These are phyloP conservation scores for Anaspis maculata DNA, from an alignment of 2,888 invertebrate species.

Conservation along the genomic window DNA sequence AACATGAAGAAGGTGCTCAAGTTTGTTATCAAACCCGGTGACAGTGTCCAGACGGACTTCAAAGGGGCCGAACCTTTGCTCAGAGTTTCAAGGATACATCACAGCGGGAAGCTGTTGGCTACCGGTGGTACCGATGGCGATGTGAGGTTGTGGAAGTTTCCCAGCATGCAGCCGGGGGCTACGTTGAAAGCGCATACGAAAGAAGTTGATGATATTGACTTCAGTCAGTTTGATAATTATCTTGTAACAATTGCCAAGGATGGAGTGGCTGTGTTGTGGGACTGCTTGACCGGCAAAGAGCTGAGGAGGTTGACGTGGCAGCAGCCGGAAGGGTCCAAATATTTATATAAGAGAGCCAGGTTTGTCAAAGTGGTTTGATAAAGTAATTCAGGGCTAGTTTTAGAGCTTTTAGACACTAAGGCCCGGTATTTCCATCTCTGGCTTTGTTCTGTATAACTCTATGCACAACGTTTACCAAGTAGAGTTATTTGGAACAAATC, in stretches of 20 bases:
- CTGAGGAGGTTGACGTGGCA: conserved; percentile 65
- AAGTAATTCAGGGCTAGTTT: too few species aligned
- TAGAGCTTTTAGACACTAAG: too few species aligned
- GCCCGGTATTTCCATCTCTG: too few species aligned
- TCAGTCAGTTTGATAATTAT: conserved; percentile 63
- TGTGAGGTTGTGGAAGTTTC: conserved; percentile 83
- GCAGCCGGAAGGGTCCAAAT: conserved; percentile 68
- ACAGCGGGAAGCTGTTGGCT: conserved; percentile 70
- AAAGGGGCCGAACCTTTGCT: conserved; percentile 71
- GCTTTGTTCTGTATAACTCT: conserved; percentile 35
- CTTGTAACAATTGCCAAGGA: conserved; percentile 84
- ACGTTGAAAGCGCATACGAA: conserved; percentile 74
- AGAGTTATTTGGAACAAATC: too few species aligned
- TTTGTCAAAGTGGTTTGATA: too few species aligned
- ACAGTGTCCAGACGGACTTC: conserved; percentile 82
- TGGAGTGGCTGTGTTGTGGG: conserved; percentile 76
- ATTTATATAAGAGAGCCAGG: conserved; percentile 76
- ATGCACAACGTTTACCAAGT: not conserved
- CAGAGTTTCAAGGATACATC: conserved; percentile 65
- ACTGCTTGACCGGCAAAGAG: conserved; percentile 56
- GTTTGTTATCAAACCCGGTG: conserved; percentile 67
- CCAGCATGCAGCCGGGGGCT: conserved; percentile 61
- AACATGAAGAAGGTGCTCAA: conserved; percentile 52
- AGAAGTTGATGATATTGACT: conserved; percentile 92
- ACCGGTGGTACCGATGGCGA: conserved; percentile 89